Evolutionary conservation across 92 coral and sea anemone genomes (phyloP).

Genomic region (Parazoanthus atlanticus): DNA sequence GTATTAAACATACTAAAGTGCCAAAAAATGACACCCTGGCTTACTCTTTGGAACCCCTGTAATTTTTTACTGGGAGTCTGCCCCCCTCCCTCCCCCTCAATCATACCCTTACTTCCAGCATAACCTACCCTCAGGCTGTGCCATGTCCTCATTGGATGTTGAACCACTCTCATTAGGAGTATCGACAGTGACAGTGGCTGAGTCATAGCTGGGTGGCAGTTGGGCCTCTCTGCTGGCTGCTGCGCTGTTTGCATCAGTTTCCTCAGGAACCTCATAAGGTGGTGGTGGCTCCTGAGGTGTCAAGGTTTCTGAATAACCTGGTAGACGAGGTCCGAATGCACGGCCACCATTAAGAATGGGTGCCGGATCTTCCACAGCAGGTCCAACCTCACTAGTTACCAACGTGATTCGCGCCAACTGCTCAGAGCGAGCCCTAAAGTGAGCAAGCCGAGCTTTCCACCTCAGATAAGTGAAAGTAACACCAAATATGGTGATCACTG

Average conservation of each 20-base stretch:
- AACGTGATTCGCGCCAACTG: neutral
- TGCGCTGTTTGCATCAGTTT: neutral
- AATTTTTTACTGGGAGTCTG: no score
- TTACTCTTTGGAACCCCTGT: no score
- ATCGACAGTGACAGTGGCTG: no score
- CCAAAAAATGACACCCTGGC: no score
- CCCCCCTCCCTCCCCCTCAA: no score
- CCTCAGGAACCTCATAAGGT: constrained; percentile 10
- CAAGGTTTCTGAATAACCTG: constrained; percentile 16
- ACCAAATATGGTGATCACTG: constrained; percentile 27
- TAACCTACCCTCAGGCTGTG: neutral
- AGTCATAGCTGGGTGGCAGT: constrained; percentile 28
- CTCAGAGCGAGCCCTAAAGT: neutral
- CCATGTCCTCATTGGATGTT: neutral
- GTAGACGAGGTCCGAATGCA: constrained; percentile 7
- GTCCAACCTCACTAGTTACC: constrained; percentile 20
- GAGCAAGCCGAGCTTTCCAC: constrained; percentile 34
- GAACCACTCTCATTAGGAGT: neutral
- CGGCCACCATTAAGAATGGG: neutral
- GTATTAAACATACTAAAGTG: no score
- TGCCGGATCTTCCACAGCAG: constrained; percentile 27
- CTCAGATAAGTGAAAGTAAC: constrained; percentile 14
- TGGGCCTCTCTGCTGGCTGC: neutral
- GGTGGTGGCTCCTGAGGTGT: constrained; percentile 42
- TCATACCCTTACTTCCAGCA: no score